phyloP scores from a whole-genome alignment of 1,140 invertebrate species.

The Cyclargus thomasi region DNA sequence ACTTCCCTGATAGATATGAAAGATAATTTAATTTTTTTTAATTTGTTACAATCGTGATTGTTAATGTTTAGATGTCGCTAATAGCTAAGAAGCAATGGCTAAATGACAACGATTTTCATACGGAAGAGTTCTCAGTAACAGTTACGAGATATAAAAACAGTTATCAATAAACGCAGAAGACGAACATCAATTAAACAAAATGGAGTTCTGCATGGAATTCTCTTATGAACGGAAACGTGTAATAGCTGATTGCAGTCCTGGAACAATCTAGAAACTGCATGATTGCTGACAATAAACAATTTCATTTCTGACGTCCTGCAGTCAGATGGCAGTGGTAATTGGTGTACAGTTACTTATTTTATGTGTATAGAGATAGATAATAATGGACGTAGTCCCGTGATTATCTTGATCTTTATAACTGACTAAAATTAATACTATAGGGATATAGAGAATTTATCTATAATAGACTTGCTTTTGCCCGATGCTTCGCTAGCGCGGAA shows the following conservation, averaged over 20 bases:
- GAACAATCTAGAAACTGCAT: slow-evolving; percentile 25
- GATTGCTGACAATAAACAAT: slow-evolving; percentile 33
- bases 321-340: slow-evolving; percentile 16
- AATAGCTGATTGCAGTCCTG: slow-evolving; percentile 40
- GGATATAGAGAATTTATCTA: too few species aligned
- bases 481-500: too few species aligned
- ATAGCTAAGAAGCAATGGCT: too few species aligned
- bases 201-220: slow-evolving; percentile 23
- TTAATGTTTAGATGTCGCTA: too few species aligned
- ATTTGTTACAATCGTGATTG: too few species aligned
- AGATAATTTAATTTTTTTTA: too few species aligned
- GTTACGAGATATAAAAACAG: neutral
- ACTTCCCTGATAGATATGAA: too few species aligned
- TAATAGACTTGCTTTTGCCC: too few species aligned
- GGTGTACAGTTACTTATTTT: slow-evolving; percentile 12
- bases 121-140: neutral
- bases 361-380: neutral
- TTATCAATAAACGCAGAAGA: neutral
- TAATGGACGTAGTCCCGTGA: too few species aligned
- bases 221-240: slow-evolving; percentile 41
- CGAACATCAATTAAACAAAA: neutral
- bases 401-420: too few species aligned
- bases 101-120: too few species aligned
- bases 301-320: slow-evolving; percentile 24
- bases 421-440: too few species aligned